Conservation (phyloP, 2,113 vertebrate genomes). For the Paradoxurus hermaphroditus region DNA sequence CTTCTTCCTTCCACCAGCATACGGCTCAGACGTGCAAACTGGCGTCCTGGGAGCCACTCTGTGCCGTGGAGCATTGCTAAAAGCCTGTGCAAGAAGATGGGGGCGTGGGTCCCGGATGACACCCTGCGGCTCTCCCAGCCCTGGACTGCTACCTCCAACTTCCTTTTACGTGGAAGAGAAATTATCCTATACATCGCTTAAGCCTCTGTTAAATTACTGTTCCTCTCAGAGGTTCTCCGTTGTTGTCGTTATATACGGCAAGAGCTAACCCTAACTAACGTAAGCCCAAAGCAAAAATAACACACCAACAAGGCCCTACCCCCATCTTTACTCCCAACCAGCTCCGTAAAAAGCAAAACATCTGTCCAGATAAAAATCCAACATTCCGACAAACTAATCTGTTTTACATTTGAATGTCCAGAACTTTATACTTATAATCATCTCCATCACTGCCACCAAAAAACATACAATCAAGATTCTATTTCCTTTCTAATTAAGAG, state of each 20-base stretch:
- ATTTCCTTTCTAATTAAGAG: conserved; percentile 29
- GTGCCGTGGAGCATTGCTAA: not conserved
- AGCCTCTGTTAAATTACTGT: not conserved
- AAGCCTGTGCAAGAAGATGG: not conserved
- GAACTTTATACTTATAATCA: not conserved
- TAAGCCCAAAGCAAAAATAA: not conserved
- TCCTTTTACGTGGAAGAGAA: not conserved
- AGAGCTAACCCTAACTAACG: not conserved
- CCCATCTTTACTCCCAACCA: not conserved
- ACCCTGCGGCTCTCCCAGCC: not conserved
- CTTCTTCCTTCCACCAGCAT: not conserved
- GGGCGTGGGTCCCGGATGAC: not conserved
- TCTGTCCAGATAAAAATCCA: conserved; percentile 65
- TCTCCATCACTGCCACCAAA: conserved; percentile 26
- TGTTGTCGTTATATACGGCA: not conserved
- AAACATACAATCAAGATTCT: not conserved
- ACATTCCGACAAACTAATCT: conserved; percentile 51
- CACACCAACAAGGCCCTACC: not conserved
- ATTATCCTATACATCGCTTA: not conserved
- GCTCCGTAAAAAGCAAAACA: conserved; percentile 52
- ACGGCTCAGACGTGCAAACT: not conserved
- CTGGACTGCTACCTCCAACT: not conserved
- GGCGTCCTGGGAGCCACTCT: not conserved
- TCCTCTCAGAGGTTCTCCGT: not conserved
- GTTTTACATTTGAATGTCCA: conserved; percentile 50